These are phyloP conservation scores for Medauroidea extradentata DNA, from an alignment of 1,140 invertebrate genomes.

Conservation along the genomic window DNA sequence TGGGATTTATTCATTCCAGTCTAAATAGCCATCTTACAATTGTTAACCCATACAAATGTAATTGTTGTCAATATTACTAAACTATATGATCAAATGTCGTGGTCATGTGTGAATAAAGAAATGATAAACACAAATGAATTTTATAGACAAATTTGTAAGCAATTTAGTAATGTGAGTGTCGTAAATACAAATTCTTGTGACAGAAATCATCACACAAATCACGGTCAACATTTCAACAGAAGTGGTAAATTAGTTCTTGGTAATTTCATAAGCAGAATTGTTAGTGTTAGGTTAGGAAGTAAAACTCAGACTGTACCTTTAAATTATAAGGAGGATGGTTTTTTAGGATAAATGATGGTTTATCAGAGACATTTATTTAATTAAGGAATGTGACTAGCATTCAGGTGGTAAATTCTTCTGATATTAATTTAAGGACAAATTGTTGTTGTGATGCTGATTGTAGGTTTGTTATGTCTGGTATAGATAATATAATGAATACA, in stretches of 20 bases:
- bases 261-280: not conserved
- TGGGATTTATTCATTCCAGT: no score
- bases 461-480: not conserved
- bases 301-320: not conserved
- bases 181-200: conserved; percentile 6
- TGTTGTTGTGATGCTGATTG: no score
- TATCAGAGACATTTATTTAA: not conserved
- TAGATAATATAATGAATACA: not conserved
- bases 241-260: not conserved
- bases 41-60: conserved; percentile 12
- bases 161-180: conserved; percentile 3
- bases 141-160: not conserved
- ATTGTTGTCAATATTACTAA: conserved; percentile 6
- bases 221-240: conserved; percentile 7
- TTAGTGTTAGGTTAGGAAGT: not conserved
- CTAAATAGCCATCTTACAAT: no score
- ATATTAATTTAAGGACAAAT: no score
- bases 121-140: conserved; percentile 9
- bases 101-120: conserved; percentile 12
- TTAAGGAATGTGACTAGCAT: not conserved
- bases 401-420: no score
- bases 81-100: conserved; percentile 2
- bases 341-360: not conserved
- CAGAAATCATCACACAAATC: conserved; percentile 6
- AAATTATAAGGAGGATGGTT: not conserved